These are phyloP conservation scores for Okamejei kenojei DNA, from an alignment of 2,797 vertebrate species.

Conservation along the genomic window DNA sequence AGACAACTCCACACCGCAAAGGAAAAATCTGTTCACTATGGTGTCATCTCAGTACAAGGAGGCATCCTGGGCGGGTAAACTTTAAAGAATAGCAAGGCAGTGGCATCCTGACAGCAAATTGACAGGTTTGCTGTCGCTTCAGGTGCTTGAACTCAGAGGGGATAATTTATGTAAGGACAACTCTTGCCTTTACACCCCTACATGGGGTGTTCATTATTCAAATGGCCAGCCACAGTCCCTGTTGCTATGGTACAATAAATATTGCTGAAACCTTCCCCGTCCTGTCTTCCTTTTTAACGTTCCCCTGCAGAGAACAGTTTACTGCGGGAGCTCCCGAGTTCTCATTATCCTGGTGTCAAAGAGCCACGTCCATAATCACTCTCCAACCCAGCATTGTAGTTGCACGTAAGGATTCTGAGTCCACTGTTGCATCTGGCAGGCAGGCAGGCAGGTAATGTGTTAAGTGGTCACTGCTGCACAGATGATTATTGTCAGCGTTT, in stretches of 20 bases:
- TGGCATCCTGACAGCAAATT: not conserved
- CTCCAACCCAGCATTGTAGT: conserved; percentile 7
- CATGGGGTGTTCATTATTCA: not conserved
- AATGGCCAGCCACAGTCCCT: not conserved
- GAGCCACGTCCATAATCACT: not conserved
- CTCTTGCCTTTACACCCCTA: not conserved
- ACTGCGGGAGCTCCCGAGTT: not conserved
- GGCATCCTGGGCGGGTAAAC: not conserved
- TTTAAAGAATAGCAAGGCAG: not conserved
- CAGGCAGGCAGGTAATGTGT: conserved; percentile 3
- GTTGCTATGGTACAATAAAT: conserved; percentile 24
- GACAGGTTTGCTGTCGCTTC: no score
- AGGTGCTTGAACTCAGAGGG: no score
- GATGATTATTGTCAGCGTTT: not conserved
- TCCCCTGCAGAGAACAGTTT: conserved; percentile 22
- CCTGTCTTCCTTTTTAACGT: not conserved
- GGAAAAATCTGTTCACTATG: not conserved
- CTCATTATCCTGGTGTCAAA: conserved; percentile 22
- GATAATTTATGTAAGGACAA: no score
- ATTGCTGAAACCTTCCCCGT: not conserved
- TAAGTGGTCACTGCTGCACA: not conserved
- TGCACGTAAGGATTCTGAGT: not conserved
- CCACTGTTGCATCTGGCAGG: conserved; percentile 6
- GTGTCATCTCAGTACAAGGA: no score
- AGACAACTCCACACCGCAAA: not conserved